A percentile compares a stretch with the other conserved stretches of the same genome.
Evolutionary conservation across 1,140 invertebrate species (phyloP).

Genomic region (Rhopalosiphum maidis): DNA sequence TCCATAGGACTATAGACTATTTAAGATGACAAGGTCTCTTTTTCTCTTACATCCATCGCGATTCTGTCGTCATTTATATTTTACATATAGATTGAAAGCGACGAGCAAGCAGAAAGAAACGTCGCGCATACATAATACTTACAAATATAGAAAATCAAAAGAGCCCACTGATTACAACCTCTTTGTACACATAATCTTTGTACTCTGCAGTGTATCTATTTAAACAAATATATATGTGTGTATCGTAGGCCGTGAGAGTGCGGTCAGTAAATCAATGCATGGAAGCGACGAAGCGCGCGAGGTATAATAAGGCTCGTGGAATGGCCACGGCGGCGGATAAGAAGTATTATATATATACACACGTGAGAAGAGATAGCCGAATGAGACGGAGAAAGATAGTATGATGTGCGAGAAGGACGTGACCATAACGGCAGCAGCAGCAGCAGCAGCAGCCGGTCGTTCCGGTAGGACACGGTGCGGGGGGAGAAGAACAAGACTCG

Average conservation of each 20-base stretch:
- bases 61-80: neutral
- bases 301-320: conserved; percentile 33
- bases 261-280: conserved; percentile 50
- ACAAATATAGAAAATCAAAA: neutral
- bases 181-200: neutral
- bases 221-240: neutral
- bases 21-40: neutral
- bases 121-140: neutral
- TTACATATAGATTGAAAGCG: neutral
- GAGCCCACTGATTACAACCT: neutral
- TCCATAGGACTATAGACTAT: neutral
- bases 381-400: neutral
- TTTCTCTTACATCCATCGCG: too few relatives aligned
- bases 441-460: conserved; percentile 23
- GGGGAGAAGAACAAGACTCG: conserved; percentile 31
- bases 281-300: conserved; percentile 31
- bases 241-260: conserved; percentile 16
- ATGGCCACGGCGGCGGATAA: conserved; percentile 14
- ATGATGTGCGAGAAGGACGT: neutral
- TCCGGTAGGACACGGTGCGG: neutral
- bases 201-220: neutral
- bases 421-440: neutral
- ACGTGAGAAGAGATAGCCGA: neutral
- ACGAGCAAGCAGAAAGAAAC: neutral
- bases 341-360: neutral